These are phyloP conservation scores for Marmota monax DNA, from an alignment of 2,113 vertebrate species.

Conservation along the genomic window DNA sequence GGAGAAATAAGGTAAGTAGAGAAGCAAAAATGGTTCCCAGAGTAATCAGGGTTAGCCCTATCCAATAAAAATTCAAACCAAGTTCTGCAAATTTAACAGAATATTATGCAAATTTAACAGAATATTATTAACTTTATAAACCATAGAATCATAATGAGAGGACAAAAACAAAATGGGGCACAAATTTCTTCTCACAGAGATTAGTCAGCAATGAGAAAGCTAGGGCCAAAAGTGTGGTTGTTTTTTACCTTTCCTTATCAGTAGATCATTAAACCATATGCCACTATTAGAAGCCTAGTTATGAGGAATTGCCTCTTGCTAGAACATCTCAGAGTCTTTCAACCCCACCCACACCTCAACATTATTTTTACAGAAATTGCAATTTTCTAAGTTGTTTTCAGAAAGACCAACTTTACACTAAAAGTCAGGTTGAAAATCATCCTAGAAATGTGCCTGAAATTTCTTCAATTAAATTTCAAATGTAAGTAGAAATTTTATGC, in stretches of 20 bases:
- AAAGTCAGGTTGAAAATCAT: constrained; percentile 49
- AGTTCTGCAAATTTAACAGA: not conserved
- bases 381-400: constrained; percentile 27
- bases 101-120: not conserved
- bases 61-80: not conserved
- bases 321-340: not conserved
- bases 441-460: constrained; percentile 26
- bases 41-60: not conserved
- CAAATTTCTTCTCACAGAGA: constrained; percentile 6
- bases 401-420: constrained; percentile 1
- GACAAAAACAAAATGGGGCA: not conserved
- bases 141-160: not conserved
- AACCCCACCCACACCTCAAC: not conserved
- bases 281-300: not conserved
- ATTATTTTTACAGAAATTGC: constrained; percentile 59
- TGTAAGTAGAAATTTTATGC: constrained; percentile 43
- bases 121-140: constrained; percentile 7
- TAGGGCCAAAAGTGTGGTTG: not conserved
- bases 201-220: not conserved
- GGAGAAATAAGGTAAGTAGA: not conserved
- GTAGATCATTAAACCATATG: constrained; percentile 31
- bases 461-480: constrained; percentile 28
- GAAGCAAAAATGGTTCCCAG: not conserved
- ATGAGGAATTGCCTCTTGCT: not conserved
- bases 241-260: not conserved